phyloP scores from a whole-genome alignment of 92 coral and sea anemone species.

The Desmophyllum pertusum region DNA sequence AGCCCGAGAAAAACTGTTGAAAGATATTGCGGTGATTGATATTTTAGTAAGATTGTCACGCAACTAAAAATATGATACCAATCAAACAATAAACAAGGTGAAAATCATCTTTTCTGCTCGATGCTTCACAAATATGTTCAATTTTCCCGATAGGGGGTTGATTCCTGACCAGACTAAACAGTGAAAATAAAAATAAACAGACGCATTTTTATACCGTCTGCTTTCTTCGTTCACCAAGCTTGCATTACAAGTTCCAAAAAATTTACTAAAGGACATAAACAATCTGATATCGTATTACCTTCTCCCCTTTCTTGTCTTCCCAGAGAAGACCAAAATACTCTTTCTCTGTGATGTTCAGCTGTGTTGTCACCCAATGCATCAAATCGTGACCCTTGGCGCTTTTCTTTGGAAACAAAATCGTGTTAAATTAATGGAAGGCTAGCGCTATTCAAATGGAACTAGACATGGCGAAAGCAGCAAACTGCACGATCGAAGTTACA shows the following conservation, averaged over 20 bases:
- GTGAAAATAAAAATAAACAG: not conserved
- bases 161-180: conserved; percentile 28
- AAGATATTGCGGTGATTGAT: not conserved
- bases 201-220: not conserved
- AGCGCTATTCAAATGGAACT: no score
- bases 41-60: not conserved
- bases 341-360: conserved; percentile 83
- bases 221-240: not conserved
- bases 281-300: conserved; percentile 56
- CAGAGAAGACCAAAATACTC: conserved; percentile 95
- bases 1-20: not conserved
- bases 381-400: conserved; percentile 91
- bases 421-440: no score
- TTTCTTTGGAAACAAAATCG: conserved; percentile 70
- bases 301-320: conserved; percentile 82
- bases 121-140: not conserved
- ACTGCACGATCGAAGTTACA: no score
- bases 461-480: no score
- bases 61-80: not conserved
- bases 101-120: not conserved
- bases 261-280: not conserved
- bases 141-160: not conserved
- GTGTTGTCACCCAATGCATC: conserved; percentile 83
- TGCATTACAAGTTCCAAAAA: not conserved
- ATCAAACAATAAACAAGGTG: not conserved